Conservation (phyloP, 2,888 invertebrate genomes). For the Darwinula stevensoni region DNA sequence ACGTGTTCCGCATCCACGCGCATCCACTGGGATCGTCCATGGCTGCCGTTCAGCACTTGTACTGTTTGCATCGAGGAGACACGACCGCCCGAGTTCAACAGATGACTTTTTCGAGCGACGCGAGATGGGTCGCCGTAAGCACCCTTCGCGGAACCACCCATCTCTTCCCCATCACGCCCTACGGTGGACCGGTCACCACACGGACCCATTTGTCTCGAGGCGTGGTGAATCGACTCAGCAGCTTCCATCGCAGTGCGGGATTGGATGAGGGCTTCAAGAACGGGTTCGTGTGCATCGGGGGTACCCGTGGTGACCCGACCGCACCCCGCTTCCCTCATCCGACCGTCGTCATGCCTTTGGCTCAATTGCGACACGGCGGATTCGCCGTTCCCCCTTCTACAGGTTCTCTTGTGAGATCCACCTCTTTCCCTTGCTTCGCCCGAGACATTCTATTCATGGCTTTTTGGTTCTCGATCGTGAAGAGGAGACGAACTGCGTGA, state of each 20-base stretch:
- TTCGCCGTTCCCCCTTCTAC: too few relatives aligned
- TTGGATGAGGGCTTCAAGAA: slow-evolving; percentile 23
- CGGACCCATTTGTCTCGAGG: slow-evolving; percentile 80
- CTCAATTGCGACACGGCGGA: slow-evolving; percentile 50
- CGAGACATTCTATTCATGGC: too few relatives aligned
- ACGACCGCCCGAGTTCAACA: slow-evolving; percentile 74
- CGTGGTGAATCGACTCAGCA: slow-evolving; percentile 71
- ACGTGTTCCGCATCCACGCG: slow-evolving; percentile 74
- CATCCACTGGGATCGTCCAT: slow-evolving; percentile 63
- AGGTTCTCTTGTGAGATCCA: too few relatives aligned
- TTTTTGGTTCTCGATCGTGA: too few relatives aligned
- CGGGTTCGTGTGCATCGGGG: too few relatives aligned
- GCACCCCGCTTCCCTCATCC: too few relatives aligned
- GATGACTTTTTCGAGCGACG: slow-evolving; percentile 67
- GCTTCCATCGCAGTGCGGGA: slow-evolving; percentile 88
- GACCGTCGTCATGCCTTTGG: slow-evolving; percentile 40
- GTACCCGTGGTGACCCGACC: too few relatives aligned
- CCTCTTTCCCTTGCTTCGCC: too few relatives aligned
- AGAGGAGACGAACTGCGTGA: too few relatives aligned
- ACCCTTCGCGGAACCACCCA: slow-evolving; percentile 90
- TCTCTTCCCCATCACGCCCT: slow-evolving; percentile 84
- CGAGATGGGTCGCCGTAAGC: slow-evolving; percentile 85
- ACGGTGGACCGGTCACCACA: slow-evolving; percentile 67
- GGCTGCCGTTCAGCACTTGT: slow-evolving; percentile 76
- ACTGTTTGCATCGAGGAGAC: slow-evolving; percentile 74